These are phyloP conservation scores for Actenoides hombroni DNA, from an alignment of 2,113 vertebrate species.

Conservation along the genomic window DNA sequence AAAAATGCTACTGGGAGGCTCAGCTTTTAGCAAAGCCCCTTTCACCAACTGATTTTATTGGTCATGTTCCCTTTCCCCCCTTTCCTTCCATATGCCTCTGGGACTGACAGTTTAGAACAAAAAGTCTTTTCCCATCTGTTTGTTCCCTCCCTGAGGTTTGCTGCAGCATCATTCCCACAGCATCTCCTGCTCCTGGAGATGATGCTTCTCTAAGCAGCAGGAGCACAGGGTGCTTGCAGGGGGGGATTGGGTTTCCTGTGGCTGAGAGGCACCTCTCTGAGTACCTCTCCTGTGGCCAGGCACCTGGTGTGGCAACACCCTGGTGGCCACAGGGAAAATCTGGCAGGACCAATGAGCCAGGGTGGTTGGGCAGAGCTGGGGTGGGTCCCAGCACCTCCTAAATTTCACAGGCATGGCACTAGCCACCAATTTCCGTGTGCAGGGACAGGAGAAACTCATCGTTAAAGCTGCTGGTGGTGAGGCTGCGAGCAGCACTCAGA, in stretches of 20 bases:
- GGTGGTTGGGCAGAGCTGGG: neutral
- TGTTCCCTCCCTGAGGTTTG: neutral
- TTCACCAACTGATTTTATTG: neutral
- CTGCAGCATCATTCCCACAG: neutral
- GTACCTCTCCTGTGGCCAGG: neutral
- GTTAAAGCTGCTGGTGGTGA: neutral
- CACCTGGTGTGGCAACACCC: accelerated
- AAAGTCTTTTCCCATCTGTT: neutral
- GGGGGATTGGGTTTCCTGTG: neutral
- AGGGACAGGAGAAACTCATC: neutral
- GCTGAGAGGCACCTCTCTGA: neutral
- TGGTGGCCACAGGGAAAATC: neutral
- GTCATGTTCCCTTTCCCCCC: neutral
- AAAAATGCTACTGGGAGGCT: neutral
- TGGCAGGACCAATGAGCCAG: neutral
- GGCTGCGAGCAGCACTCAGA: neutral
- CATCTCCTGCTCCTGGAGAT: neutral
- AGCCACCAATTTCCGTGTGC: accelerated
- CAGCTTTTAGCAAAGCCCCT: neutral
- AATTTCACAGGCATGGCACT: neutral
- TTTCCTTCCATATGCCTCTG: neutral
- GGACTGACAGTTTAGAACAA: neutral
- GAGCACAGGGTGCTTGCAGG: neutral
- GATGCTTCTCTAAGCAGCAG: neutral
- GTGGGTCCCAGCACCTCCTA: neutral